These are phyloP conservation scores for Scomberomorus guttatus DNA, from an alignment of 2,797 vertebrate genomes.

Conservation along the genomic window DNA sequence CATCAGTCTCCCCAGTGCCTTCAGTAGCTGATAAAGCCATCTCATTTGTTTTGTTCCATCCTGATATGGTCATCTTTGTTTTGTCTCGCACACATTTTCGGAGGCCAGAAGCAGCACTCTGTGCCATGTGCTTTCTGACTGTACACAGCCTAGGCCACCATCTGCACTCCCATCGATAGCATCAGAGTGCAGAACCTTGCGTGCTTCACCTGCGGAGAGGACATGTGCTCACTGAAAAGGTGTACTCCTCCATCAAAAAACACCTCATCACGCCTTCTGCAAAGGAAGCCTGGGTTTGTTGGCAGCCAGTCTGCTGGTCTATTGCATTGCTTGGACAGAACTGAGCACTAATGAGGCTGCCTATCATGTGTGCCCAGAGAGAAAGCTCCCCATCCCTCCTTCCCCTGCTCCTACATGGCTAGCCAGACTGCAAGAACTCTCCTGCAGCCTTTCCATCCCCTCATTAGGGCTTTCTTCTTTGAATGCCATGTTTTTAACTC, in stretches of 20 bases:
- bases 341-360: conserved; percentile 81
- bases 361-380: conserved; percentile 70
- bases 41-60: conserved; percentile 68
- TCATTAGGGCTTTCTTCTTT: conserved; percentile 68
- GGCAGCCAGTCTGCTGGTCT: conserved; percentile 62
- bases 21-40: conserved; percentile 52
- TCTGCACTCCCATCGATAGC: conserved; percentile 64
- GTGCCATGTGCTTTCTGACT: conserved; percentile 55
- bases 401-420: conserved; percentile 59
- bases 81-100: conserved; percentile 46
- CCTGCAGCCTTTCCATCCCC: conserved; percentile 65
- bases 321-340: conserved; percentile 69
- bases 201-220: conserved; percentile 68
- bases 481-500: conserved; percentile 64
- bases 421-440: conserved; percentile 62
- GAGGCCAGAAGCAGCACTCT: conserved; percentile 43
- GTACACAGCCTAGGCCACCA: conserved; percentile 64
- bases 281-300: conserved; percentile 55
- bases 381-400: conserved; percentile 28
- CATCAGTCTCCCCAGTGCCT: conserved; percentile 42
- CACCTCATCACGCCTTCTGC: conserved; percentile 43
- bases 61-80: conserved; percentile 65
- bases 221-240: conserved; percentile 72
- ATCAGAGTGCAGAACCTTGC: conserved; percentile 54
- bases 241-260: conserved; percentile 55